These are phyloP conservation scores for Stegana nigrithorax DNA, from an alignment of 2,888 invertebrate species.

Conservation along the genomic window DNA sequence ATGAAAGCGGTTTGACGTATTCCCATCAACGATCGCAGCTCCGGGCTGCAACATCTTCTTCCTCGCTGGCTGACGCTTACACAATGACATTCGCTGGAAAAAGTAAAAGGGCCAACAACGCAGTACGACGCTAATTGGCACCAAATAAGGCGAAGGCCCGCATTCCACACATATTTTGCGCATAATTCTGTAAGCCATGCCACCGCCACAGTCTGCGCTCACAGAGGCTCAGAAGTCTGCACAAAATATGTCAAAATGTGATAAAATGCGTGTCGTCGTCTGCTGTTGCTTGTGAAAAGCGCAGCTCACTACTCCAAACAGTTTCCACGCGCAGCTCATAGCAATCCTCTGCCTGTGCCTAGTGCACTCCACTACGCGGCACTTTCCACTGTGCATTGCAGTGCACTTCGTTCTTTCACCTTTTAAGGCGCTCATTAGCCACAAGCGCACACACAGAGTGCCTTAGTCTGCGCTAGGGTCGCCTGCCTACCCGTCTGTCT, in stretches of 20 bases:
- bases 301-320: constrained; percentile 26
- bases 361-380: too few species aligned
- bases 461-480: too few species aligned
- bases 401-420: constrained; percentile 28
- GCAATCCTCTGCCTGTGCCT: background rate
- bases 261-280: constrained; percentile 55
- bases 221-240: constrained; percentile 13
- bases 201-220: background rate
- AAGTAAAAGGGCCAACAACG: constrained; percentile 47
- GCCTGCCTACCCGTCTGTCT: background rate
- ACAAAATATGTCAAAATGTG: constrained; percentile 59
- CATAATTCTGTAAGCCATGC: background rate
- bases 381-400: constrained; percentile 31
- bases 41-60: too few species aligned
- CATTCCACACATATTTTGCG: background rate
- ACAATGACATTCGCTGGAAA: constrained; percentile 36
- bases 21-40: too few species aligned
- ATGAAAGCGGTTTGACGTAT: too few species aligned
- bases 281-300: constrained; percentile 7
- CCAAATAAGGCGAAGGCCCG: constrained; percentile 52
- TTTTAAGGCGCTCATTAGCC: constrained; percentile 58
- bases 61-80: too few species aligned
- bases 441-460: constrained; percentile 21
- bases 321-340: constrained; percentile 1
- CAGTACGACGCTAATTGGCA: constrained; percentile 53